Evolutionary conservation across 2,888 invertebrate species (phyloP).

Genomic region (Dicyrtomina minuta): DNA sequence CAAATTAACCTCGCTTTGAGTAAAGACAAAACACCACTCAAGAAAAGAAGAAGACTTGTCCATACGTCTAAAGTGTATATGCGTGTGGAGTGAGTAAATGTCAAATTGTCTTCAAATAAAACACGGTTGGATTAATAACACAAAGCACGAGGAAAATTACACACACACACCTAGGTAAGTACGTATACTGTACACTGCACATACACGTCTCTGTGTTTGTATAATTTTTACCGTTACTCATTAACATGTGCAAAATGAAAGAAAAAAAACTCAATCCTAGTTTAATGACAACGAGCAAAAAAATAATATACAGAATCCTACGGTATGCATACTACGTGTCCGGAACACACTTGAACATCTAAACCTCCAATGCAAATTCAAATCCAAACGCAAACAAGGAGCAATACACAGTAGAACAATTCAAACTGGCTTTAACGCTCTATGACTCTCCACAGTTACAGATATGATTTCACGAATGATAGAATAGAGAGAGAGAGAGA

Average conservation of each 20-base stretch:
- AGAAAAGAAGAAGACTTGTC: not conserved
- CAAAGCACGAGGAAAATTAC: not conserved
- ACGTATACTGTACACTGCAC: too few species aligned
- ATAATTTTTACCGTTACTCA: constrained; percentile 5
- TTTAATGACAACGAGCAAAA: constrained; percentile 1
- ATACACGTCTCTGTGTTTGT: not conserved
- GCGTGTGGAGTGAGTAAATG: not conserved
- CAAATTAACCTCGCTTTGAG: constrained; percentile 1
- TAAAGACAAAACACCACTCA: not conserved
- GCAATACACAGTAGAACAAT: too few species aligned
- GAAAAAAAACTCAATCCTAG: constrained; percentile 1
- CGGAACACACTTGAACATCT: too few species aligned
- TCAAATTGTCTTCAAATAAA: constrained; percentile 4
- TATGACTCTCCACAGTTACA: too few species aligned
- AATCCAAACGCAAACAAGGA: too few species aligned
- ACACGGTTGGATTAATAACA: not conserved
- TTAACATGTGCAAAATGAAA: not conserved
- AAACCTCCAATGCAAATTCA: too few species aligned
- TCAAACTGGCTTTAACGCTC: too few species aligned
- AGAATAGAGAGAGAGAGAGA: too few species aligned
- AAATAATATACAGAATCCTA: not conserved
- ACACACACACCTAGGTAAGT: too few species aligned
- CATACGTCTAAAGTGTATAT: not conserved
- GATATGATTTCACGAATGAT: too few species aligned
- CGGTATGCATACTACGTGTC: too few species aligned